Evolutionary conservation across 2,113 vertebrate species (phyloP).

Genomic region (Corvus moneduloides): DNA sequence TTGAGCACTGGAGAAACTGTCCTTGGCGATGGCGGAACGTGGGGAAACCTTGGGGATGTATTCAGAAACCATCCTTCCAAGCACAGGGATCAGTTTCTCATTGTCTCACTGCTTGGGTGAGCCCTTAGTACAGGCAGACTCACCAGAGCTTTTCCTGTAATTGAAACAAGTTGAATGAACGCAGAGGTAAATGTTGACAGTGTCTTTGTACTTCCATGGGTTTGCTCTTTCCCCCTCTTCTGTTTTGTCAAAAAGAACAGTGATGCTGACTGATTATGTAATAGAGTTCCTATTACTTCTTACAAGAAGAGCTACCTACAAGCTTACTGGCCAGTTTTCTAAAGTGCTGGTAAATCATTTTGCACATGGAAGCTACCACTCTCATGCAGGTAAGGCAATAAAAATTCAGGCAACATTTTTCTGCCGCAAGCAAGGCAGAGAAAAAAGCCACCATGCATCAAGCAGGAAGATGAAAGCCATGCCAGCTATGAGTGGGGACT

Average conservation of each 20-base stretch:
- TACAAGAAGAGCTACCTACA: not conserved
- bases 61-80: not conserved
- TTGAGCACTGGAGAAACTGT: accelerated
- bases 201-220: not conserved
- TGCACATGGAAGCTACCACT: not conserved
- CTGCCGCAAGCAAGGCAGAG: constrained; percentile 67
- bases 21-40: not conserved
- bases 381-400: constrained; percentile 74
- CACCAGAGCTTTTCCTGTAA: not conserved
- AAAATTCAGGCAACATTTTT: constrained; percentile 66
- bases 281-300: not conserved
- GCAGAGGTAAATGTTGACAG: not conserved
- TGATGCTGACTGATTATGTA: not conserved
- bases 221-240: not conserved
- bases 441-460: constrained; percentile 53
- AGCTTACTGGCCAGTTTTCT: not conserved
- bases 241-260: not conserved
- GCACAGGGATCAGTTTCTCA: not conserved
- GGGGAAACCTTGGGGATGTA: not conserved
- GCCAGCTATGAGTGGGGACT: constrained; percentile 62
- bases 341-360: not conserved
- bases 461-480: constrained; percentile 74
- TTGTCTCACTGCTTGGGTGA: not conserved
- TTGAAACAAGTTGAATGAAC: not conserved
- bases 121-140: not conserved